Evolutionary conservation across 2,113 vertebrate genomes (phyloP).

Genomic region (Sialia sialis): DNA sequence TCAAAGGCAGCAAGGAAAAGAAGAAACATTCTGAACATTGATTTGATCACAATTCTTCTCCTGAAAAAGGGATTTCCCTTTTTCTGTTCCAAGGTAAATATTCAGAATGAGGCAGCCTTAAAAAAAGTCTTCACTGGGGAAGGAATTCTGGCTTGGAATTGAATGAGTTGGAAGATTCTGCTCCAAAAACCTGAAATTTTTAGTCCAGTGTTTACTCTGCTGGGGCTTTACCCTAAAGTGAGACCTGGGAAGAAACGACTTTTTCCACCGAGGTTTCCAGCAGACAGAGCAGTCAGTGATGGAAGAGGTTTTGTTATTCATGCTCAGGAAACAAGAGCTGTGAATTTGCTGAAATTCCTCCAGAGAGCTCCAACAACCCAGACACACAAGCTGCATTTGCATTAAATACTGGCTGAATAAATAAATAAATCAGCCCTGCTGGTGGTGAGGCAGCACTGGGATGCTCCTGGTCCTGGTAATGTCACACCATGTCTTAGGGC

Average conservation of each 20-base stretch:
- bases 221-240: background rate
- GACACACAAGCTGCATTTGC: background rate
- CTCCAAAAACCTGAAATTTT: background rate
- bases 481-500: accelerated
- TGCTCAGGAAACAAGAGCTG: background rate
- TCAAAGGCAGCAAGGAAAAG: background rate
- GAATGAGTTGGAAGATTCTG: background rate
- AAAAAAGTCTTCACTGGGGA: background rate
- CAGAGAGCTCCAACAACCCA: background rate
- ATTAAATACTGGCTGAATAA: background rate
- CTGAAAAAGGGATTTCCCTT: background rate
- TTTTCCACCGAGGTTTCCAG: background rate
- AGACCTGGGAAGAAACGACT: background rate
- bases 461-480: background rate
- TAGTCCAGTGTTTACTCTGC: background rate
- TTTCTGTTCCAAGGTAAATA: background rate
- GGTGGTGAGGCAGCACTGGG: background rate
- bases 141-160: background rate
- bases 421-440: background rate
- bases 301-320: background rate
- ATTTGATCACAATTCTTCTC: background rate
- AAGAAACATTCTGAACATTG: background rate
- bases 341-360: background rate
- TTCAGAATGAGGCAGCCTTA: background rate
- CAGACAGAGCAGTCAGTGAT: background rate